Percentiles rank a stretch among this genome's conserved stretches.
Conservation (phyloP, 2,888 invertebrate species). For the Mechanitis messenoides region DNA sequence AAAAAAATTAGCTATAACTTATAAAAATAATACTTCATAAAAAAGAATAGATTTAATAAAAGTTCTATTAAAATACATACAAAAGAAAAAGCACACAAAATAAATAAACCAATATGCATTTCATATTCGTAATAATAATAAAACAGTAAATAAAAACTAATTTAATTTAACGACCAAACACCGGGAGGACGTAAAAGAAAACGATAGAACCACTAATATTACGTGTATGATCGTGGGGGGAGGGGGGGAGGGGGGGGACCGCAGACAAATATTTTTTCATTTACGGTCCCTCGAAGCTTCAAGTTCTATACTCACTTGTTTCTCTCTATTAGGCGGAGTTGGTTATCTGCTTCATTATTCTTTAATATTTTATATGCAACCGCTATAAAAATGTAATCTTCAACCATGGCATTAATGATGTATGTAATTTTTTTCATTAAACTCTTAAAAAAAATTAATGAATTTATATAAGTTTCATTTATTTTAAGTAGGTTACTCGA, state of each 20-base stretch:
- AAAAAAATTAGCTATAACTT: no score
- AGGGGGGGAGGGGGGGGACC: slow-evolving; percentile 18
- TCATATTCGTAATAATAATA: background rate
- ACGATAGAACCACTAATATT: background rate
- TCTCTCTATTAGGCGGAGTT: background rate
- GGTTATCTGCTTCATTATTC: background rate
- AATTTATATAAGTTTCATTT: no score
- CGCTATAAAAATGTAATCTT: no score
- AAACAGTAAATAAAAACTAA: slow-evolving; percentile 2
- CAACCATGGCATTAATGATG: no score
- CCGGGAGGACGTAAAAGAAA: background rate
- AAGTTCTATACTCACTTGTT: background rate
- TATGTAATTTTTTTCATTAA: no score
- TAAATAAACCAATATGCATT: background rate
- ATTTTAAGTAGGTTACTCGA: background rate
- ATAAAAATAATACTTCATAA: no score
- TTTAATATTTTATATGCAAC: background rate
- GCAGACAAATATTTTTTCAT: slow-evolving; percentile 76
- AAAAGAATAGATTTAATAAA: no score
- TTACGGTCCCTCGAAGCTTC: slow-evolving; percentile 47
- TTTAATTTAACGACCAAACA: slow-evolving; percentile 1
- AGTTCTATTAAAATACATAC: background rate
- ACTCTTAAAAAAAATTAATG: no score
- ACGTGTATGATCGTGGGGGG: slow-evolving; percentile 14
- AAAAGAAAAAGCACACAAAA: background rate